Conservation (phyloP, 2,888 invertebrate species). For the Steinernema scapterisci region DNA sequence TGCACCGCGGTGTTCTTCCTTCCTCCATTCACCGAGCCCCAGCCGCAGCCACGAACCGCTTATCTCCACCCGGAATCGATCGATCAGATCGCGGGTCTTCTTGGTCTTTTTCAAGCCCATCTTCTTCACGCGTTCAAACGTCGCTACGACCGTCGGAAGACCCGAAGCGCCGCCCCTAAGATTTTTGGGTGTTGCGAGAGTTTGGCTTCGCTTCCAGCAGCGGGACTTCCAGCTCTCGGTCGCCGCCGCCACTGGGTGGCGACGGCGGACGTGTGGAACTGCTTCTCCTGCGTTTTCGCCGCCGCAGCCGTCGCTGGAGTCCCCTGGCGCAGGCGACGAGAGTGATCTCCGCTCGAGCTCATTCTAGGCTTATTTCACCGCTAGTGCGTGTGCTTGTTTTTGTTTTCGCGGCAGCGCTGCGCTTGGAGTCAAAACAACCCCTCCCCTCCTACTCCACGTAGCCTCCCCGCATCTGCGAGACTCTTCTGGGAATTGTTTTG, state of each 20-base stretch:
- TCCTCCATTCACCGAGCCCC: no score
- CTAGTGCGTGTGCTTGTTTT: background rate
- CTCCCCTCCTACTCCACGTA: background rate
- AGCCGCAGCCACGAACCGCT: no score
- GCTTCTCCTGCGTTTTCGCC: no score
- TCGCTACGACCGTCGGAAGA: background rate
- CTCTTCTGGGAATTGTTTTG: conserved; percentile 20
- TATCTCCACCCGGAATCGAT: background rate
- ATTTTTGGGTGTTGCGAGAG: background rate
- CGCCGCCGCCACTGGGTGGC: no score
- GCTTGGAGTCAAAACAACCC: background rate
- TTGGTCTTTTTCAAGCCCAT: no score
- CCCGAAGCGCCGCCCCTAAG: conserved; percentile 16
- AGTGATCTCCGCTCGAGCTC: conserved; percentile 29
- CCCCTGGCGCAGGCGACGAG: no score
- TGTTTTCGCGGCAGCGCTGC: background rate
- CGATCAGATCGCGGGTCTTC: background rate
- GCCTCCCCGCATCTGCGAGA: no score
- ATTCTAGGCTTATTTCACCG: background rate
- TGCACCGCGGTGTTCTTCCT: no score
- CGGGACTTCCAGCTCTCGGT: background rate
- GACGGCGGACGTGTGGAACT: no score
- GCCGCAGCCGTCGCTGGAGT: no score
- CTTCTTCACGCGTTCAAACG: no score
- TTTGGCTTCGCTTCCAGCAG: background rate